Evolutionary conservation across 2,113 vertebrate species (phyloP).

Genomic region (Ellobius talpinus): DNA sequence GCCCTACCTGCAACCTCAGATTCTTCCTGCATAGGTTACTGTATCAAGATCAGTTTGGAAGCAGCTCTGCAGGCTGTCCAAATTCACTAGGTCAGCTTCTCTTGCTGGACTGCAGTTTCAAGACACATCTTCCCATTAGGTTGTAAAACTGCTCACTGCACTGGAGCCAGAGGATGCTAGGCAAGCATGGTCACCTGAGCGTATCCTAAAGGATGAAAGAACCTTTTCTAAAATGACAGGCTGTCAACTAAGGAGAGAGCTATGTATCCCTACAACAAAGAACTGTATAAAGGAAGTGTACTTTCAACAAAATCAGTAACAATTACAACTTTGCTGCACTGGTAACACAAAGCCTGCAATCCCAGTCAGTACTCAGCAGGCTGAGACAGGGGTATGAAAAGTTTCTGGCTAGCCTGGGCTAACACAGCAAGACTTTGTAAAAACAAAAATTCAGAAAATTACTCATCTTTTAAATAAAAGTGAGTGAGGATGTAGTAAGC

Average conservation of each 20-base stretch:
- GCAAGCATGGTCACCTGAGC: neutral
- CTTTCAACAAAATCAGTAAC: constrained; percentile 11
- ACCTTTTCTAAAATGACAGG: neutral
- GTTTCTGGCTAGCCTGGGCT: neutral
- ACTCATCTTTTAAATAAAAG: neutral
- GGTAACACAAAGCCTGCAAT: neutral
- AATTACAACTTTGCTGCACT: neutral
- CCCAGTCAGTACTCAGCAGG: neutral
- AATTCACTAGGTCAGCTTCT: constrained; percentile 21
- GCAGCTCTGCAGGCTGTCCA: neutral
- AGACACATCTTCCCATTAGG: neutral
- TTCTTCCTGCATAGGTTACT: neutral
- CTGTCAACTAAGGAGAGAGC: neutral
- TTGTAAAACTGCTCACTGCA: neutral
- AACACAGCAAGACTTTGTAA: neutral
- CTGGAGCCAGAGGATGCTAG: neutral
- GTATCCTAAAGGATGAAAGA: neutral
- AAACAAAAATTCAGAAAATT: neutral
- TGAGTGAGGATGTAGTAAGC: neutral
- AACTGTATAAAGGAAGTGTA: neutral
- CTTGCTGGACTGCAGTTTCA: neutral
- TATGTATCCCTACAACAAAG: constrained; percentile 4
- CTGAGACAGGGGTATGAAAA: neutral
- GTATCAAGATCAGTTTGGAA: neutral
- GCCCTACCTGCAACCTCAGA: neutral